Base-by-base conservation (phyloP, 1,140 invertebrate species). In the Tetragnatha versicolor region DNA sequence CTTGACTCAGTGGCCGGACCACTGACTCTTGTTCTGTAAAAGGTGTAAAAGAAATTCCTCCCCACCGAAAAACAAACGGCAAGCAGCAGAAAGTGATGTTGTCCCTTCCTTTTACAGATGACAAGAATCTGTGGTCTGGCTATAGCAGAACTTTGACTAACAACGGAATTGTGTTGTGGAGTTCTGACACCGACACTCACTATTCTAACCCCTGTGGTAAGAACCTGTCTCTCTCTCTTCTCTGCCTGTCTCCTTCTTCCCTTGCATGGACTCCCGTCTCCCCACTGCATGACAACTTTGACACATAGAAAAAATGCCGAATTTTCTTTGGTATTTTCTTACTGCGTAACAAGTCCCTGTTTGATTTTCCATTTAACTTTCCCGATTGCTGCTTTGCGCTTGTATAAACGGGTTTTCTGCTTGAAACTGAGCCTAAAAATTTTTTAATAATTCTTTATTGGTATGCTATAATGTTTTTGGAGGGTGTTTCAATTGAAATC, bases 81-180 rank as follows among this genome's bases (percentile, higher is more conserved):
- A 51, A 17, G 27, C 6, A 33, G 27, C 20, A 29, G 9, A 47
- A 37, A 17, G 7, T 27, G 14, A 22, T 51, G 29, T 22, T 10
- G 33, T 17, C 51, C 63, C 65, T 79, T 69, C 63, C 76, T 79
- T 69, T 79, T 79, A 69, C 53, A 79, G 76, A 79, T 79, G 76
- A 79, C 76, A 79, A 79, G 76, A 79, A 79, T 69, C 76, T 79
- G 45, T 79, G 76, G 76, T 79, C 76, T 66, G 76, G 76, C 63
- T 79, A 79, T 79, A 79, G 76, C 76, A 79, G 76, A 61, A 79
- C 76, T 68, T 69, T 79, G 63, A 79, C 76, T 69, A 79, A 79
- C 76, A 79, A 79, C 39, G 76, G 76, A 20, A 68, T 79, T 68
- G 76, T 69, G 37, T 49, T 79, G 76, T 79, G 76, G 76, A 79